phyloP scores from a whole-genome alignment of 92 coral and sea anemone species.

The Virgularia gustaviana region DNA sequence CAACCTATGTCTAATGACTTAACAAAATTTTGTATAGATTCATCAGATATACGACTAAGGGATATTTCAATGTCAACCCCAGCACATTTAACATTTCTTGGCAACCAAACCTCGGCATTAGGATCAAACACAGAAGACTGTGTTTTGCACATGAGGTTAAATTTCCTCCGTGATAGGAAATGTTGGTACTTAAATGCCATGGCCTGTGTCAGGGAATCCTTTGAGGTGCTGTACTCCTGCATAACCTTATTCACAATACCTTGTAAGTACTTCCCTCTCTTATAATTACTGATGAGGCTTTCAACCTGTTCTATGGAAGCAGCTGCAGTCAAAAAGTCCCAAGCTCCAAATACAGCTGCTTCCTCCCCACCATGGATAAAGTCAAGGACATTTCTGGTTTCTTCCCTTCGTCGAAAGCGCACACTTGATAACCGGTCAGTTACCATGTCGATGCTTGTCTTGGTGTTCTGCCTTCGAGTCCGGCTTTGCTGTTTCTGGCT shows the following conservation, averaged over 20 bases:
- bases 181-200: not conserved
- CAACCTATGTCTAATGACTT: conserved; percentile 45
- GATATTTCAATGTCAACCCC: conserved; percentile 40
- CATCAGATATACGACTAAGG: no score
- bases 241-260: conserved; percentile 35
- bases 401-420: conserved; percentile 50
- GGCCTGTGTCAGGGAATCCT: conserved; percentile 5
- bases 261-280: conserved; percentile 49
- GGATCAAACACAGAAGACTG: no score
- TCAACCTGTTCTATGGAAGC: conserved; percentile 55
- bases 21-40: conserved; percentile 45
- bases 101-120: conserved; percentile 48
- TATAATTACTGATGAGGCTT: conserved; percentile 40
- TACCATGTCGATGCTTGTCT: not conserved
- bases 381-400: conserved; percentile 43
- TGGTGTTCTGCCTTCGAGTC: not conserved
- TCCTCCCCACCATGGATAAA: conserved; percentile 51
- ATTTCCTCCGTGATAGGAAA: no score
- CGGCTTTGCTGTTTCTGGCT: not conserved
- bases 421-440: conserved; percentile 22
- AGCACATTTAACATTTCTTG: conserved; percentile 48
- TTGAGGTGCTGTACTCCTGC: conserved; percentile 7
- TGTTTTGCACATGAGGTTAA: conserved; percentile 43
- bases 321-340: conserved; percentile 55
- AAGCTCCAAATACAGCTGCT: conserved; percentile 53